These are phyloP conservation scores for Scolopax rusticola DNA, from an alignment of 2,797 vertebrate genomes.

Conservation along the genomic window DNA sequence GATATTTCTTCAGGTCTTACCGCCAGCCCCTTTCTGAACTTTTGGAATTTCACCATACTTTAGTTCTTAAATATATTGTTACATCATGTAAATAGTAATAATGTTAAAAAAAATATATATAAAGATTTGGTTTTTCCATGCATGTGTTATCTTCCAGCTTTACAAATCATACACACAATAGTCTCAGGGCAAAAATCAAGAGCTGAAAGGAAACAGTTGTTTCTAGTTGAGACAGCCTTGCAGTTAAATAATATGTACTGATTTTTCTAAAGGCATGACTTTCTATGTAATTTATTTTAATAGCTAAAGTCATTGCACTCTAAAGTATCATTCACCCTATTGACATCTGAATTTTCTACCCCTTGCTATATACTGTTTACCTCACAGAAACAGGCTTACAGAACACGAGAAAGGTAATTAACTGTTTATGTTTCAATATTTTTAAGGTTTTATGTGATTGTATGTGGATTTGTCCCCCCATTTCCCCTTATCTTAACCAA, in stretches of 20 bases:
- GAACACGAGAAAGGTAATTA: background rate
- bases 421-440: background rate
- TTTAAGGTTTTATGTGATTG: background rate
- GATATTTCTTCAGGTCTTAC: background rate
- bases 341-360: background rate
- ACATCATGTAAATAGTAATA: background rate
- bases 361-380: background rate
- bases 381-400: background rate
- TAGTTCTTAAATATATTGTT: background rate
- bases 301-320: background rate
- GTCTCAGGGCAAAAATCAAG: background rate
- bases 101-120: no score
- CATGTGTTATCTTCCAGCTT: background rate
- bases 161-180: background rate
- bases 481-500: background rate
- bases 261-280: background rate
- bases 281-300: background rate
- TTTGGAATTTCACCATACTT: background rate
- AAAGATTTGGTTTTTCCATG: background rate
- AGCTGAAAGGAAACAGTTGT: background rate
- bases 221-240: background rate
- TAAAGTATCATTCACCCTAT: accelerated
- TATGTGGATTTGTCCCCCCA: background rate
- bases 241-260: background rate
- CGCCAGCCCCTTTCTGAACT: background rate